These are phyloP conservation scores for Diplodus puntazzo DNA, from an alignment of 2,797 vertebrate genomes.

Conservation along the genomic window DNA sequence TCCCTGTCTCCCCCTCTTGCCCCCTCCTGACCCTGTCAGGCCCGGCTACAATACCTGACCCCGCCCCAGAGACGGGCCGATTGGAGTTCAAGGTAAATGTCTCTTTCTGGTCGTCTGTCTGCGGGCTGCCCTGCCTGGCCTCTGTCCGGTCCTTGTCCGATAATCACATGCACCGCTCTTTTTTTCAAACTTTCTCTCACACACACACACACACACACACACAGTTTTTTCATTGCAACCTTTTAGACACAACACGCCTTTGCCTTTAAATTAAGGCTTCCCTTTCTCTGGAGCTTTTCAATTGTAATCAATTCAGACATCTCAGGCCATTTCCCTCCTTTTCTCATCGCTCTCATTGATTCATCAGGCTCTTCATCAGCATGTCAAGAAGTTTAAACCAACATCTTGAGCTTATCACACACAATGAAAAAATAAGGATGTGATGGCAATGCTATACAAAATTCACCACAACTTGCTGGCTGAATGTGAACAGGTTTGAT, in stretches of 20 bases:
- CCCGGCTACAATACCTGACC: constrained; percentile 78
- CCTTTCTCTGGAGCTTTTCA: constrained; percentile 50
- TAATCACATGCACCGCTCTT: constrained; percentile 79
- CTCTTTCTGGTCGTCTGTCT: constrained; percentile 67
- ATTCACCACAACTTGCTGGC: background rate
- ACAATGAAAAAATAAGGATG: background rate
- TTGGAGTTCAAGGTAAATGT: constrained; percentile 87
- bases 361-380: constrained; percentile 23
- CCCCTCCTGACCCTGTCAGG: constrained; percentile 80
- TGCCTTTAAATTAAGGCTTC: constrained; percentile 54
- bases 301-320: constrained; percentile 52
- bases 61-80: constrained; percentile 76
- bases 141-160: constrained; percentile 50
- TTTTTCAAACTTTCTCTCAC: constrained; percentile 58
- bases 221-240: constrained; percentile 29
- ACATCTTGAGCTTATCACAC: constrained; percentile 30
- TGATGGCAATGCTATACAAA: background rate
- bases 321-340: constrained; percentile 55
- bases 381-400: constrained; percentile 59
- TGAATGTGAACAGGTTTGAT: background rate
- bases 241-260: constrained; percentile 49
- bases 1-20: constrained; percentile 58
- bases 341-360: constrained; percentile 45
- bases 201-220: constrained; percentile 33
- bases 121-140: constrained; percentile 56